Evolutionary conservation across 2,113 vertebrate genomes (phyloP).

Genomic region (Alethe castanea): DNA sequence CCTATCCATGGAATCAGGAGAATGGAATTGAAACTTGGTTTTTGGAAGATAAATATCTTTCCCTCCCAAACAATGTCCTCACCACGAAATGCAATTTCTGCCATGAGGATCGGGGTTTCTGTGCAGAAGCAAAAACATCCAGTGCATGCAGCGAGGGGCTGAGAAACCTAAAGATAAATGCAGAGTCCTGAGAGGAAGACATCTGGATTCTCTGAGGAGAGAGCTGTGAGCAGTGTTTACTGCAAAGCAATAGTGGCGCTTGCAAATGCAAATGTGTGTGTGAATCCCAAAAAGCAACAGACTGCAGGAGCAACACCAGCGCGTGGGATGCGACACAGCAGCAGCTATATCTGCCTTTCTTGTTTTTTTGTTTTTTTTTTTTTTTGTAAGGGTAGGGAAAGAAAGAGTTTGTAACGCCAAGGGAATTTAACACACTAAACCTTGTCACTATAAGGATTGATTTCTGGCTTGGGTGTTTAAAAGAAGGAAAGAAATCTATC

Average conservation of each 20-base stretch:
- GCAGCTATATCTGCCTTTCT: not conserved
- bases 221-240: slow-evolving; percentile 26
- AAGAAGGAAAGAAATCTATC: not conserved
- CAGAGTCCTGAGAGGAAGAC: not conserved
- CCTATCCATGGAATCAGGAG: not conserved
- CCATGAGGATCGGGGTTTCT: not conserved
- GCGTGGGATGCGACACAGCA: slow-evolving; percentile 20
- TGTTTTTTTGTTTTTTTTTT: no score
- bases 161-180: not conserved
- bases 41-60: not conserved
- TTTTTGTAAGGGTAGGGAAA: not conserved
- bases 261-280: slow-evolving; percentile 55
- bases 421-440: not conserved
- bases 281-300: slow-evolving; percentile 55
- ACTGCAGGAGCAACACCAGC: slow-evolving; percentile 34
- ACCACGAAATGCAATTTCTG: not conserved
- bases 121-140: not conserved
- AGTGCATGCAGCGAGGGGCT: not conserved
- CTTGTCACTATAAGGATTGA: not conserved
- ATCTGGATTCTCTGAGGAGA: slow-evolving; percentile 24
- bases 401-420: slow-evolving; percentile 28
- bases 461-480: not conserved
- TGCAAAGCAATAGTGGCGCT: slow-evolving; percentile 38
- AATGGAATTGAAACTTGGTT: not conserved
- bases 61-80: not conserved